Conservation (phyloP, 2,888 invertebrate genomes). For the Sisyra nigra region DNA sequence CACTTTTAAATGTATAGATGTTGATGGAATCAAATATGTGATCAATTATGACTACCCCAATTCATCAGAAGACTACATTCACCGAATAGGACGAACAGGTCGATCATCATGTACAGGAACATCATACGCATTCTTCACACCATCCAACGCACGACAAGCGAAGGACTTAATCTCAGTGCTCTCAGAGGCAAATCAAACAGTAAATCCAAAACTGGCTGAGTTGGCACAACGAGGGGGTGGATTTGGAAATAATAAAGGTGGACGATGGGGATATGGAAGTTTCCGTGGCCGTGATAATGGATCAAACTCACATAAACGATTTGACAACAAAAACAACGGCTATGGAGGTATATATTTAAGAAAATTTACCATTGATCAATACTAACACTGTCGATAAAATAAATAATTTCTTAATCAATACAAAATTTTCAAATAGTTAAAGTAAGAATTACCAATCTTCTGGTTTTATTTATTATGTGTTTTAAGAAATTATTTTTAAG, state of each 20-base stretch:
- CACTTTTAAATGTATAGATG: conserved; percentile 47
- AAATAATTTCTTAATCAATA: too few species aligned
- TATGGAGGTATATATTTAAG: conserved; percentile 6
- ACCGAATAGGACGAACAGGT: conserved; percentile 88
- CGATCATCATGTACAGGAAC: conserved; percentile 76
- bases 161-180: conserved; percentile 78
- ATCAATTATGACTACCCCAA: conserved; percentile 94
- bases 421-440: too few species aligned
- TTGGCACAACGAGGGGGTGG: conserved; percentile 49
- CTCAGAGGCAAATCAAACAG: conserved; percentile 77
- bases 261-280: conserved; percentile 34
- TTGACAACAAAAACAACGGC: conserved; percentile 10
- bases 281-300: conserved; percentile 23
- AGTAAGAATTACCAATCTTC: background rate
- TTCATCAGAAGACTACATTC: conserved; percentile 90
- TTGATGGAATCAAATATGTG: conserved; percentile 90
- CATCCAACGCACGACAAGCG: conserved; percentile 73
- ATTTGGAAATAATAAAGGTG: conserved; percentile 37
- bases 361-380: too few species aligned
- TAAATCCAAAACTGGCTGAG: conserved; percentile 73
- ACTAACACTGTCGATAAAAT: too few species aligned
- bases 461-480: background rate
- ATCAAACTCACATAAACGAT: conserved; percentile 18
- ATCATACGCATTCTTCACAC: conserved; percentile 90
- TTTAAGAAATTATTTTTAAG: too few species aligned